Conservation (phyloP, 2,888 invertebrate genomes). For the Phaedon cochleariae region DNA sequence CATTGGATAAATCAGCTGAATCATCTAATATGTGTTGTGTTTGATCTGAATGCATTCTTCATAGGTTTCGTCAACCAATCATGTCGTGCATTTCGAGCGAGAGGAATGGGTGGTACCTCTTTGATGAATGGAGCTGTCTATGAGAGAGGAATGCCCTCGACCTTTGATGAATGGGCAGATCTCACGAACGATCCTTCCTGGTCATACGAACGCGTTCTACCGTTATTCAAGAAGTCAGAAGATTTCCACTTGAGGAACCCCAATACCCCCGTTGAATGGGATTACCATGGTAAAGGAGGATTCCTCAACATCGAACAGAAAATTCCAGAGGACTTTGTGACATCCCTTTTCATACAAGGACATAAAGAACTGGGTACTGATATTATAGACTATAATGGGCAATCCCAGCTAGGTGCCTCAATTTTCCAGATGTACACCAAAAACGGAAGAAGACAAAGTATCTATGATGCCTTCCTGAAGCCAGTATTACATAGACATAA, state of each 20-base stretch:
- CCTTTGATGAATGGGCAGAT: constrained; percentile 63
- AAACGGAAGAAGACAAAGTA: constrained; percentile 77
- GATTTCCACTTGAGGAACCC: constrained; percentile 23
- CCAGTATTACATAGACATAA: constrained; percentile 72
- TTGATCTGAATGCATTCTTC: no score
- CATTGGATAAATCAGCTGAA: no score
- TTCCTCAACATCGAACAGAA: constrained; percentile 36
- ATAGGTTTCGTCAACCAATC: constrained; percentile 45
- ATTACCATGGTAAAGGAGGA: constrained; percentile 30
- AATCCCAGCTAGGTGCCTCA: constrained; percentile 71
- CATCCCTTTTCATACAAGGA: constrained; percentile 60
- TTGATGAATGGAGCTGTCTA: constrained; percentile 65
- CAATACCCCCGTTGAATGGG: constrained; percentile 17
- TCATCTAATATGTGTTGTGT: no score
- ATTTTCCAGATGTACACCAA: constrained; percentile 66
- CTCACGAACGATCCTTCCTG: constrained; percentile 53
- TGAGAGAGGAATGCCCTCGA: constrained; percentile 60
- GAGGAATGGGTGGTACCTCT: constrained; percentile 64
- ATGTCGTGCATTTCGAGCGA: constrained; percentile 61
- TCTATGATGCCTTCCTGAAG: constrained; percentile 77
- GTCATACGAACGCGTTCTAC: constrained; percentile 68
- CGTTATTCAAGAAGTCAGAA: constrained; percentile 54
- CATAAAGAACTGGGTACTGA: constrained; percentile 72
- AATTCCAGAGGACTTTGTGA: constrained; percentile 4
- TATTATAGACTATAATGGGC: constrained; percentile 74